Evolutionary conservation across 2,888 invertebrate genomes (phyloP), one percentile per base, ranked within the genome.

Genomic region (Agelastica alni): DNA sequence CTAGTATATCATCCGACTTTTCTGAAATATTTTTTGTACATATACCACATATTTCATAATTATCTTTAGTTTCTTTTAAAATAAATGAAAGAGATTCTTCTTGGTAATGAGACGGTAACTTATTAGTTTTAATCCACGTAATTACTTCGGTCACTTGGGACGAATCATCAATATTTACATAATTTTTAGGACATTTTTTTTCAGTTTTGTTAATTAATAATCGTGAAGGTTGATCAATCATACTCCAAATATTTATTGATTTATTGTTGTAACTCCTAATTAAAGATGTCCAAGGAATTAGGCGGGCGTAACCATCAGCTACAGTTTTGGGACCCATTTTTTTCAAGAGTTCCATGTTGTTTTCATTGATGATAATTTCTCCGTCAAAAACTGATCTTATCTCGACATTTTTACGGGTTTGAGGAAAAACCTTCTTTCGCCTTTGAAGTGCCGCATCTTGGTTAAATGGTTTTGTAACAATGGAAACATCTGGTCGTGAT

Each of bases 41-140:
- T 28, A 74, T 62, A 7, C 76, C 75, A 30, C 70, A 69, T 18
- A 76, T 69, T 60, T 74, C 70, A 60, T 71, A 76, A 58, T 68
- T 60, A 2, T 58, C 55, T 13, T 64, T 61, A 4, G 57, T 65
- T 26, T 69, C 68, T 16, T 63, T 63, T 17, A 76, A 55, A 28
- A 76, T 70, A 20, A 75, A 68, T 10, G 72, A 68, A n/a, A 73
- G 60, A 43, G 63, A 60, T 3, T 64, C 63, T 5, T 61, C 56
- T 34, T 60, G 53, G 45, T 68, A 70, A 20, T 52, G 56, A 4
- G 53, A 41, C 1, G 75, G 74, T 3, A 71, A 56, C 5, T 57
- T 57, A 22, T 68, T 66, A 1, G 54, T 57, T 12, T 70, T 31
- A 34, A 76, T 67, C 72, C 75, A 75, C n/a, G 59, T 61, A 28